Percentiles rank a stretch among this genome's conserved stretches.
Conservation (phyloP, 2,888 invertebrate species). For the Megaustenia siamemsis region DNA sequence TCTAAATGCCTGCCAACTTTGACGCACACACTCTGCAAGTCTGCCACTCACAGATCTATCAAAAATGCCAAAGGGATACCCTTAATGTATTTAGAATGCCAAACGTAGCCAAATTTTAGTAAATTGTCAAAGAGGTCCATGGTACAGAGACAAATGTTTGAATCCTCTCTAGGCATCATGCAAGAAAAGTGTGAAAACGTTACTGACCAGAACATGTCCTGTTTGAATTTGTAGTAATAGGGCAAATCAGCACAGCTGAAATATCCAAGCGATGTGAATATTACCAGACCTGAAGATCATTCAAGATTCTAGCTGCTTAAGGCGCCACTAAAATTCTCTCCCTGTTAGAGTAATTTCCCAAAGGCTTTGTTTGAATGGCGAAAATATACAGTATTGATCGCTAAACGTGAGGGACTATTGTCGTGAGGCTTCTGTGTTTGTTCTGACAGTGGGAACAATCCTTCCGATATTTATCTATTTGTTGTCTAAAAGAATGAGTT, state of each 20-base stretch:
- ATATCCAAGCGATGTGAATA: neutral
- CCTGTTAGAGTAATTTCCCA: neutral
- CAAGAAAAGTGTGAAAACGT: too few relatives aligned
- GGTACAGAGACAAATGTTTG: too few relatives aligned
- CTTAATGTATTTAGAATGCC: too few relatives aligned
- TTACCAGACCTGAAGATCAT: neutral
- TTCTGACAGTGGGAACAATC: neutral
- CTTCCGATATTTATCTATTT: too few relatives aligned
- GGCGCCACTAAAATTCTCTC: neutral
- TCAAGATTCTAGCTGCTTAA: neutral
- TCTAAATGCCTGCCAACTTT: too few relatives aligned
- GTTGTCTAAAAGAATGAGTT: too few relatives aligned
- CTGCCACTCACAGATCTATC: too few relatives aligned
- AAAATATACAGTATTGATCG: conserved; percentile 9
- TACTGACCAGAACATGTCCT: neutral
- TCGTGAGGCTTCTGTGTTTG: neutral
- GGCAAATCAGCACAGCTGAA: neutral
- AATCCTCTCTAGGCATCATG: too few relatives aligned
- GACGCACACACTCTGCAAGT: too few relatives aligned
- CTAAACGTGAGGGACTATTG: neutral
- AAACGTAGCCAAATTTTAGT: too few relatives aligned
- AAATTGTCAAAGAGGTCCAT: too few relatives aligned
- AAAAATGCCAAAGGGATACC: too few relatives aligned
- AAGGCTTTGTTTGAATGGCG: neutral
- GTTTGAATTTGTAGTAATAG: neutral